Base-by-base conservation (phyloP, 2,888 invertebrate species). In the Aleiodes alternator region DNA sequence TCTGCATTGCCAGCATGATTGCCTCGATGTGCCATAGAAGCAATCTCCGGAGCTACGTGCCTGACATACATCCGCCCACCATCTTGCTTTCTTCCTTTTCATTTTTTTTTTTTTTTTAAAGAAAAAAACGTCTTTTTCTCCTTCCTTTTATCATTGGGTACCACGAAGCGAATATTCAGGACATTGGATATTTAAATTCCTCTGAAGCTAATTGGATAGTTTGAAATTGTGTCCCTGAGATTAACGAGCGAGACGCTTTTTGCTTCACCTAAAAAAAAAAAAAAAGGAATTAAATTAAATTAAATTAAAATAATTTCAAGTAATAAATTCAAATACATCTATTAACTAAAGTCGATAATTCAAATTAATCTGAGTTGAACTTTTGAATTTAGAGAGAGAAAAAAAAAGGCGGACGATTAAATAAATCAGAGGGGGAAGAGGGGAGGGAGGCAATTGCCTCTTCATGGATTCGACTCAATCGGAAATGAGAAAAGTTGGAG, bases 11-110 rank as follows among this genome's bases (percentile, higher is more conserved):
- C 84, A 82, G 85, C 85, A 87, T 87, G 89, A 89, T 89, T 89
- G 89, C 88, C 88, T 89, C 88, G 86, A 89, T 89, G 89, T 87
- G 87, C 87, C 89, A 89, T 89, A 87, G 86, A 89, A 87, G 89
- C 89, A 89, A 89, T 89, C 88, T 88, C 87, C 88, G 86, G 85
- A 87, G 85, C 89, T 89, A 89, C 89, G 89, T 89, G 89, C 89
- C 83, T 87, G 83, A 88, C 89, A 89, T 89, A 89, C 86, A 87
- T 83, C 83, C 83, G 83, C 83, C 86, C 83, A 84, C 85, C 84
- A 82, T 80, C 84, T 84, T 84, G 81, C 79, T 73, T 78, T 69
- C 23, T 7, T 50, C 31, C 66, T 51, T 79, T 78, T 80, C 79
- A 79, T 80, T 80, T 83, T 72, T 79, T 83, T 72, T 77, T 73